These are phyloP conservation scores for Dryas iulia DNA, from an alignment of 1,140 invertebrate species.

Conservation along the genomic window DNA sequence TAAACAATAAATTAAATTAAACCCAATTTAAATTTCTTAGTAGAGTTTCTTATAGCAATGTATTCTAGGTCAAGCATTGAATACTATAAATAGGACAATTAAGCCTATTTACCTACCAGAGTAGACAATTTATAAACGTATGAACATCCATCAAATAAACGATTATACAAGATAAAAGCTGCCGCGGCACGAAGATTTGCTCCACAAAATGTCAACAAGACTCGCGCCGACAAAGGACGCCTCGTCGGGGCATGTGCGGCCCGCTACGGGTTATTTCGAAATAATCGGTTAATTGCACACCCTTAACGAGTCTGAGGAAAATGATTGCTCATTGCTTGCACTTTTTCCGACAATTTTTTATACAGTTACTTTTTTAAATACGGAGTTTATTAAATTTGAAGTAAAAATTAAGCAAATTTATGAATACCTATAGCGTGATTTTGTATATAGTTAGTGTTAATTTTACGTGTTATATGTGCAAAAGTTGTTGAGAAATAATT, in stretches of 20 bases:
- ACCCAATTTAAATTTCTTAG: background rate
- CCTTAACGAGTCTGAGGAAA: constrained; percentile 49
- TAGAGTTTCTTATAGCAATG: background rate
- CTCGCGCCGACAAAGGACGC: constrained; percentile 60
- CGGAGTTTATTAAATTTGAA: no score
- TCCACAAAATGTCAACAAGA: constrained; percentile 74
- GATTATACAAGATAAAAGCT: constrained; percentile 67
- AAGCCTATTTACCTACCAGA: constrained; percentile 35
- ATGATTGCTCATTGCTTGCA: constrained; percentile 31
- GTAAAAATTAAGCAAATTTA: no score
- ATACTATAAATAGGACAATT: constrained; percentile 25
- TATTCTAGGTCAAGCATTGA: background rate
- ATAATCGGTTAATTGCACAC: constrained; percentile 73
- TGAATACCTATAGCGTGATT: no score
- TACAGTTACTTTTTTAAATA: constrained; percentile 26
- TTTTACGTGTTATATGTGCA: no score
- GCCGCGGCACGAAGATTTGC: constrained; percentile 76
- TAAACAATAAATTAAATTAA: background rate
- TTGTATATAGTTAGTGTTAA: no score
- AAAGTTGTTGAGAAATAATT: no score
- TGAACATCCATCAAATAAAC: constrained; percentile 68
- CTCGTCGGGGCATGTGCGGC: constrained; percentile 44
- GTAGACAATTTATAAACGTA: constrained; percentile 42
- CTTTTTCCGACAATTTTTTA: constrained; percentile 32
- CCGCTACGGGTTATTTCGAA: constrained; percentile 59